Base-by-base conservation (phyloP, 1,140 invertebrate species). In the Hyphantria cunea region DNA sequence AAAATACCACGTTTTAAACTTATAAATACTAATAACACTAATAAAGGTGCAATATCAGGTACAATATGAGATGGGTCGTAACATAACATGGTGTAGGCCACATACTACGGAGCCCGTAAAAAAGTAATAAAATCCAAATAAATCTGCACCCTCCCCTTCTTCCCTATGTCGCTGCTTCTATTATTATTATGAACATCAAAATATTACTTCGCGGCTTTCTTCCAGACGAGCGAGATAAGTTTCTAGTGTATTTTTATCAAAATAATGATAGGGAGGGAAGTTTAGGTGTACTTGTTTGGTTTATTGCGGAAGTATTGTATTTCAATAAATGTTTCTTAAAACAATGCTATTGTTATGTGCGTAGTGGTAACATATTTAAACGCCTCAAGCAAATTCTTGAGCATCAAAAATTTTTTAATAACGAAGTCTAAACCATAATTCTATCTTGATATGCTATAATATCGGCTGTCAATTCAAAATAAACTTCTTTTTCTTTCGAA, bases 111-210 rank as follows among this genome's bases (percentile, higher is more conserved):
- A 66, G 47, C 70, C 72, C 84, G 84, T 86, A 86, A 86, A 89
- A 89, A 86, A 83, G 86, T 84, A 89, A 89, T 89, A 89, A 89
- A 88, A 89, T 72, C 66, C 55, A 71, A 83, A 87, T 87, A 87
- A 87, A 87, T 89, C 84, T 81, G 58, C 44, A 52, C 72, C 71
- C 70, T 55, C 56, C 54, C 53, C 78, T n/a, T 39, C 73, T 66
- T 70, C 68, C 45, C 34, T 58, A 66, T 78, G 72, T 75, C 73
- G 66, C 76, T 70, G 59, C 74, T 70, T 66, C 67, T 78, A 76
- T 82, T 81, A 77, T 84, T 82, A 84, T 85, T 79, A 85, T 81
- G 77, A 84, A 80, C 72, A 81, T 70, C 72, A 76, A 82, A 80
- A 80, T 83, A 84, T 82, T 74, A 68, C 71, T 59, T 55, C 42